Conservation (phyloP, 2,797 vertebrate genomes). For the Gastrophryne carolinensis region DNA sequence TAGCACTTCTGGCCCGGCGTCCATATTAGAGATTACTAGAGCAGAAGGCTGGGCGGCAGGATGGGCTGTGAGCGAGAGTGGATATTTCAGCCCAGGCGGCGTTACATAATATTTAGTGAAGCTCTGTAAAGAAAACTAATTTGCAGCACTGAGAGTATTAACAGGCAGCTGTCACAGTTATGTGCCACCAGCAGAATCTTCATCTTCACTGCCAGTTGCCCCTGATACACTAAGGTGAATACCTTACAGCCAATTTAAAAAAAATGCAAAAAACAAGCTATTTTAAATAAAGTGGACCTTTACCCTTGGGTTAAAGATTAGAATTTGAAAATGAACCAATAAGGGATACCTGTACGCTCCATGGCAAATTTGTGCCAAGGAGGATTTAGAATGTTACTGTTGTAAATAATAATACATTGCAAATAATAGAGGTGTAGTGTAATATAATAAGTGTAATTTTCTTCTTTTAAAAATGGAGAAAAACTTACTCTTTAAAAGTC, state of each 20-base stretch:
- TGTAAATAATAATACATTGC: too few relatives aligned
- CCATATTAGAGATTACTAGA: conserved; percentile 46
- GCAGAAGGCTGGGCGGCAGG: conserved; percentile 48
- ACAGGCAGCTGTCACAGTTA: conserved; percentile 42
- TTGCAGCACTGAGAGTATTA: conserved; percentile 48
- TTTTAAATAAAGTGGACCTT: conserved; percentile 9
- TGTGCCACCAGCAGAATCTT: conserved; percentile 44
- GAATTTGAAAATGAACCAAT: too few relatives aligned
- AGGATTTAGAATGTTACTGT: too few relatives aligned
- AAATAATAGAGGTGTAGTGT: too few relatives aligned
- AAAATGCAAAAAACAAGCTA: conserved; percentile 19
- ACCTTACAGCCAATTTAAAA: conserved; percentile 7
- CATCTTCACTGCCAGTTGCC: conserved; percentile 43
- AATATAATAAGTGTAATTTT: too few relatives aligned
- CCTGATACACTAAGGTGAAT: conserved; percentile 40
- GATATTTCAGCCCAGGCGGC: conserved; percentile 44
- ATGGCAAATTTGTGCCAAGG: too few relatives aligned
- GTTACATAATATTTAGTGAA: conserved; percentile 52
- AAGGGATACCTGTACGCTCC: too few relatives aligned
- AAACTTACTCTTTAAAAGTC: too few relatives aligned
- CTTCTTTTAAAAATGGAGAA: too few relatives aligned
- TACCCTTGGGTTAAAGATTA: too few relatives aligned
- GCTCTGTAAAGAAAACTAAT: conserved; percentile 52
- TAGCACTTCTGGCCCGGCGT: conserved; percentile 44
- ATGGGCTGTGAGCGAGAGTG: conserved; percentile 16